Percentiles rank a stretch among this genome's conserved stretches.
Conservation (phyloP, 2,797 vertebrate species). For the Gymnodraco acuticeps region DNA sequence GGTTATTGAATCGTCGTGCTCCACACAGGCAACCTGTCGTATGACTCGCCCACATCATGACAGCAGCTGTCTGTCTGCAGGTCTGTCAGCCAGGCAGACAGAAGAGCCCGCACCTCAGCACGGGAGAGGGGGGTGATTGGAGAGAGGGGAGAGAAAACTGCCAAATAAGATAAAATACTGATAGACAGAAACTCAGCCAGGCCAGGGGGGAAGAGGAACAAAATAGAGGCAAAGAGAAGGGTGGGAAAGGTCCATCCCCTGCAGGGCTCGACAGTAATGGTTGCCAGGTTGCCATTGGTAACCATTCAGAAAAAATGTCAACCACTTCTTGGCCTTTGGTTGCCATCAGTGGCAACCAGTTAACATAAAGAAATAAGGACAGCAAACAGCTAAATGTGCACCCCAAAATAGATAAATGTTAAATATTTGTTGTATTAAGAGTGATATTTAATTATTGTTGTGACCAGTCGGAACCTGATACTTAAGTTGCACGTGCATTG, state of each 20-base stretch:
- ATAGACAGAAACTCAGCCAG: constrained; percentile 41
- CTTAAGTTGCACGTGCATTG: too few species aligned
- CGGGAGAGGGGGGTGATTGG: constrained; percentile 20
- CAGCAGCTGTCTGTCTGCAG: constrained; percentile 49
- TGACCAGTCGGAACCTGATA: too few species aligned
- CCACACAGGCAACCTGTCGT: constrained; percentile 38
- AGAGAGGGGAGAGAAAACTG: constrained; percentile 14
- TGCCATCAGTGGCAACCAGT: too few species aligned
- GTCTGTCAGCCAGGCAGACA: constrained; percentile 50
- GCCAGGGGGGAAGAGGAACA: constrained; percentile 38
- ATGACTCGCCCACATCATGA: constrained; percentile 49
- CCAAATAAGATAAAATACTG: constrained; percentile 58
- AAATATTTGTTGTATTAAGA: too few species aligned
- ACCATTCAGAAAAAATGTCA: too few species aligned
- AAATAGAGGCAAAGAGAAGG: constrained; percentile 26
- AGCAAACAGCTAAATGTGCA: too few species aligned
- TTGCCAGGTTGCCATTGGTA: too few species aligned
- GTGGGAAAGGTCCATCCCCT: constrained; percentile 25
- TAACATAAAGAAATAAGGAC: too few species aligned
- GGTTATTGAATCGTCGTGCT: constrained; percentile 34
- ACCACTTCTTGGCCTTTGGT: too few species aligned
- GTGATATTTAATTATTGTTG: too few species aligned
- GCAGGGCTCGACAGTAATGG: too few species aligned
- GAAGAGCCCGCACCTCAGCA: constrained; percentile 40
- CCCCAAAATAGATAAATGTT: too few species aligned